These are phyloP conservation scores for Diachrysia chrysitis DNA, from an alignment of 2,888 invertebrate genomes.

Conservation along the genomic window DNA sequence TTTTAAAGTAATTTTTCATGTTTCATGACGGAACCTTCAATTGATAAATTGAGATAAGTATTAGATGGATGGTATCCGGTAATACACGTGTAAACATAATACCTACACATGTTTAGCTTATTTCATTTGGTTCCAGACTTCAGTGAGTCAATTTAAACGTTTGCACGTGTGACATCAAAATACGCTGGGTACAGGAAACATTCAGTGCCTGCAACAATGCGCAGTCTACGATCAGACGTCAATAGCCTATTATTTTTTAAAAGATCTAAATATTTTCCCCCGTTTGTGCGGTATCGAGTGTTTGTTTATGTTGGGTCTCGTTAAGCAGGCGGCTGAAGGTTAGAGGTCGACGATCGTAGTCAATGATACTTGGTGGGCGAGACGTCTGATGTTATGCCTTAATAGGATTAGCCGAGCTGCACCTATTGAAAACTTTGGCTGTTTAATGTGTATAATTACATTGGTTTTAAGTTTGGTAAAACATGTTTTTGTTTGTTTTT, in stretches of 20 bases:
- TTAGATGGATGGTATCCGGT: too few relatives aligned
- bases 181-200: neutral
- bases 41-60: slow-evolving; percentile 3
- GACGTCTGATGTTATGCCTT: slow-evolving; percentile 41
- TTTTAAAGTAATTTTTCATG: slow-evolving; percentile 4
- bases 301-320: slow-evolving; percentile 33
- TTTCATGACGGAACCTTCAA: neutral
- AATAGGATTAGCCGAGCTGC: slow-evolving; percentile 45
- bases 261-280: slow-evolving; percentile 16
- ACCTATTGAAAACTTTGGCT: slow-evolving; percentile 29
- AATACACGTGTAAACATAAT: neutral
- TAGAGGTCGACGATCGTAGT: slow-evolving; percentile 59
- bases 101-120: neutral
- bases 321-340: slow-evolving; percentile 62
- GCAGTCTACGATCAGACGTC: neutral
- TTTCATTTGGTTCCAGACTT: neutral
- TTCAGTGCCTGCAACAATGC: neutral
- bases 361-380: slow-evolving; percentile 57
- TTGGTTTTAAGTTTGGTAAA: slow-evolving; percentile 10
- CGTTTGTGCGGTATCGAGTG: slow-evolving; percentile 18
- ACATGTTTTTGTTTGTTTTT: neutral
- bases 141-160: neutral
- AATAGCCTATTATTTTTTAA: slow-evolving; percentile 12
- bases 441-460: slow-evolving; percentile 18
- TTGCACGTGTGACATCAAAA: neutral